Conservation (phyloP, 2,113 vertebrate genomes). For the Cariama cristata region DNA sequence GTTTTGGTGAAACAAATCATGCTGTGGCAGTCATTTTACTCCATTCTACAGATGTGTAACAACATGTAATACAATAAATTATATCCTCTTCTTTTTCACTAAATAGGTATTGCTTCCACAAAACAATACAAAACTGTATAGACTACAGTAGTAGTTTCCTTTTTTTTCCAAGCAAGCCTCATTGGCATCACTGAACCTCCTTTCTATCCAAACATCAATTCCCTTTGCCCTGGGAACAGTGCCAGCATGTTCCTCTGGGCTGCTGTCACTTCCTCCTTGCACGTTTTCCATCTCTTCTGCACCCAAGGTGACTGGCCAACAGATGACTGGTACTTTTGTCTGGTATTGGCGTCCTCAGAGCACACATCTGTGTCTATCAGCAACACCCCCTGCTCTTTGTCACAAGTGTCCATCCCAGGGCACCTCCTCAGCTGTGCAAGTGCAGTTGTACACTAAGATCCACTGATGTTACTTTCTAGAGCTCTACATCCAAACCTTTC, state of each 20-base stretch:
- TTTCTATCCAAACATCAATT: background rate
- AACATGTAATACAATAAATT: background rate
- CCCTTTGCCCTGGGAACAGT: background rate
- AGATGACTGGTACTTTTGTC: background rate
- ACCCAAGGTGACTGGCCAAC: background rate
- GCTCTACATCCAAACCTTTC: background rate
- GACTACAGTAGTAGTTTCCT: background rate
- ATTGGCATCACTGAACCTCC: background rate
- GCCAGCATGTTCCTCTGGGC: background rate
- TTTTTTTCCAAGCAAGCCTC: background rate
- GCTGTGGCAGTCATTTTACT: background rate
- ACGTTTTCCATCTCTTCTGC: background rate
- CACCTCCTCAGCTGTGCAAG: background rate
- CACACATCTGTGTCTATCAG: background rate
- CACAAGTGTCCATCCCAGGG: background rate
- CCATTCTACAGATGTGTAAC: background rate
- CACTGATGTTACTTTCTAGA: background rate
- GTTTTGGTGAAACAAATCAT: background rate
- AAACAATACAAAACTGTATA: background rate
- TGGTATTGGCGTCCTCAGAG: background rate
- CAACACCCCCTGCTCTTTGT: background rate
- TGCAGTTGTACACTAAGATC: background rate
- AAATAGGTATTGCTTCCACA: background rate
- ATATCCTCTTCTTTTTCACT: background rate
- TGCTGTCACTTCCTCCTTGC: background rate